These are phyloP conservation scores for Homalodisca vitripennis DNA, from an alignment of 1,140 invertebrate species.

Conservation along the genomic window DNA sequence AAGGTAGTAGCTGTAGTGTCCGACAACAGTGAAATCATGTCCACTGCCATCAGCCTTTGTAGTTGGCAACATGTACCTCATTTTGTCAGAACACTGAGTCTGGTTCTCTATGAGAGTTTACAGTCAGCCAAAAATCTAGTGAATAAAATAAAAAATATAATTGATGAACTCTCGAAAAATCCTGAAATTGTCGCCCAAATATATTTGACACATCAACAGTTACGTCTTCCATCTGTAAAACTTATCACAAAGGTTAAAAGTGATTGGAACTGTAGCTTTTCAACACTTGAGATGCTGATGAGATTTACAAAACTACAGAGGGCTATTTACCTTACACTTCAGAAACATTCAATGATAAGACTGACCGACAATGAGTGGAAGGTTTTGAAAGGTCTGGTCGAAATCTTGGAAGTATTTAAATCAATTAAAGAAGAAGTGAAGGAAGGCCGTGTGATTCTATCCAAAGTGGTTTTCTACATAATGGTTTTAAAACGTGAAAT, in stretches of 20 bases:
- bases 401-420: not conserved
- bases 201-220: not conserved
- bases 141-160: not conserved
- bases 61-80: slow-evolving; percentile 1
- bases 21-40: not conserved
- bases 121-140: not conserved
- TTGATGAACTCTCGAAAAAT: not conserved
- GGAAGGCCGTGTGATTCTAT: not conserved
- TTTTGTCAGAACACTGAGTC: not conserved
- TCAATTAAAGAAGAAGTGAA: not conserved
- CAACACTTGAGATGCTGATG: not conserved
- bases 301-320: not conserved
- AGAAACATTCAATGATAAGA: not conserved
- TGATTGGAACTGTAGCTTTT: not conserved
- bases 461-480: slow-evolving; percentile 6
- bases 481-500: not conserved
- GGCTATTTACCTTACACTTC: not conserved
- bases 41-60: not conserved
- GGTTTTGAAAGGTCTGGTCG: not conserved
- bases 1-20: not conserved
- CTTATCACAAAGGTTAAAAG: not conserved
- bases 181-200: not conserved
- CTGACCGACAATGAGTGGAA: slow-evolving; percentile 8
- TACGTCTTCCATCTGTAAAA: not conserved
- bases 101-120: not conserved